Base-by-base conservation (phyloP, 2,797 vertebrate genomes). In the Darevskia mixta region DNA sequence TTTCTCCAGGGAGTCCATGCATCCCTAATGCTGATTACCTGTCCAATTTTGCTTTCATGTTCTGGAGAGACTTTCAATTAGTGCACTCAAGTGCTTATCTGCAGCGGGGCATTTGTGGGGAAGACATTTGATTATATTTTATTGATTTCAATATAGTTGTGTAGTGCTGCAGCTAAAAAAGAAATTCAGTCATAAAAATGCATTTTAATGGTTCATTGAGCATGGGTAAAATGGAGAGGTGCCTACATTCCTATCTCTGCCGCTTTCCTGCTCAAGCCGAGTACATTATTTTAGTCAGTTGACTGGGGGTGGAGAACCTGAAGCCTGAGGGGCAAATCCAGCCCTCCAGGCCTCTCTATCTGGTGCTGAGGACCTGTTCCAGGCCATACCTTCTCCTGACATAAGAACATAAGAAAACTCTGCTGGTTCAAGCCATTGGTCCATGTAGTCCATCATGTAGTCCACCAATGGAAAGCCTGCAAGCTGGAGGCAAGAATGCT, bases 81-180 rank as follows among this genome's bases (percentile, higher is more conserved):
- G 55, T 73, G 25, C 10, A 6, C 23, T 20, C 45, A 43, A 38
- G 29, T 27, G 35, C 20, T 77, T 72, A 84, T 45, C 9, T 71
- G 15, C 7, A 41, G 25, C 77, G 29, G 5, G 3, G n/a, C n/a
- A 81, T 61, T 64, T 86, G 58, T 64, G 27, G 41, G 77, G 13
- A 71, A 87, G 73, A 61, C 20, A 23, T 55, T 72, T 82, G 85
- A 85, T 89, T 86, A 64, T 81, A 69, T 80, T 85, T 82, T 89
- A 84, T 78, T 87, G 87, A 87, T 87, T 81, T 86, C 43, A 61
- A 49, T 43, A 76, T 80, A 77, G 45, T 49, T 38, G 45, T 58
- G 61, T 77, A 25, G 49, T 85, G 17, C 43, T 75, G 17, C 5
- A 38, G 23, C 58, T 82, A 20, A 80, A 88, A 49, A 79, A 81